These are phyloP conservation scores for Propithecus coquereli DNA, from an alignment of 2,113 vertebrate species.

Conservation along the genomic window DNA sequence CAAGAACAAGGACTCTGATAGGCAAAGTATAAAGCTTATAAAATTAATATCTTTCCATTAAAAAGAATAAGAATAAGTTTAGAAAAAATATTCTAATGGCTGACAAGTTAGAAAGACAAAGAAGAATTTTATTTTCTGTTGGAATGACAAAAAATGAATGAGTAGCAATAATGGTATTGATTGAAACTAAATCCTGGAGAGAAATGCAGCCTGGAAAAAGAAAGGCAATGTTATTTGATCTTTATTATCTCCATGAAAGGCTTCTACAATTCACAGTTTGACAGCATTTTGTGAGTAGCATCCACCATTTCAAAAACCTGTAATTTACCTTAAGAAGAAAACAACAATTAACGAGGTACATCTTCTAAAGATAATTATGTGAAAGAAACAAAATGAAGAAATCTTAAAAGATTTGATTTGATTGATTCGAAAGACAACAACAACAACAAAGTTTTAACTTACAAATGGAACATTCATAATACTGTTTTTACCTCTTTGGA, in stretches of 20 bases:
- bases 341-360: constrained; percentile 41
- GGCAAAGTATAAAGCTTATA: neutral
- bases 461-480: neutral
- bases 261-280: constrained; percentile 5
- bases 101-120: constrained; percentile 9
- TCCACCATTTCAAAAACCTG: neutral
- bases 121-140: neutral
- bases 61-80: neutral
- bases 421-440: neutral
- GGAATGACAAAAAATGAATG: neutral
- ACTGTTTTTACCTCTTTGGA: neutral
- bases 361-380: constrained; percentile 22
- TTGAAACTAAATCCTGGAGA: constrained; percentile 28
- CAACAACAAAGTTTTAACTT: neutral
- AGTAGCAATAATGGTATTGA: neutral
- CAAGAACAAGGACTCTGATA: neutral
- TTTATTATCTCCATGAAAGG: neutral
- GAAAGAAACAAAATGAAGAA: constrained; percentile 48
- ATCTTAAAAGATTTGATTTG: neutral
- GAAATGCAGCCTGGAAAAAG: constrained; percentile 28
- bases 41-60: neutral
- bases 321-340: constrained; percentile 29
- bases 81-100: neutral
- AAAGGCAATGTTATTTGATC: constrained; percentile 13
- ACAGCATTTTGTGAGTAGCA: constrained; percentile 24